Percentiles rank a stretch among this genome's conserved stretches.
Conservation (phyloP, 2,797 vertebrate species). For the Galaxias olidus region DNA sequence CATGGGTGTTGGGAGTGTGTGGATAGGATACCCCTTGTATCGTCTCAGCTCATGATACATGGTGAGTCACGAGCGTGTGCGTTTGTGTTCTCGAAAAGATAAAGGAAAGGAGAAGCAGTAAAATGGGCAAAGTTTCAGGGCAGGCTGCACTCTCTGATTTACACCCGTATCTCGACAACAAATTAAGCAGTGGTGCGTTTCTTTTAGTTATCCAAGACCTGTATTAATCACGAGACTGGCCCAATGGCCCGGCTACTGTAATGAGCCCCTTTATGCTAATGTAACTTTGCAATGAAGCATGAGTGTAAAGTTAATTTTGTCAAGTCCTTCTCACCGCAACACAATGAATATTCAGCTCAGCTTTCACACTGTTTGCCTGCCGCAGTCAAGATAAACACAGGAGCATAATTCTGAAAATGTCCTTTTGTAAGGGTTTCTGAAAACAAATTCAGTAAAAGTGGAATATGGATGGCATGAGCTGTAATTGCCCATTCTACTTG, state of each 20-base stretch:
- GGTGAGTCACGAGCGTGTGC: neutral
- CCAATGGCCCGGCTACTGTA: constrained; percentile 66
- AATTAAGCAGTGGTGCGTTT: constrained; percentile 69
- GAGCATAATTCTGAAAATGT: constrained; percentile 38
- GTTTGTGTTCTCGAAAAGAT: constrained; percentile 1
- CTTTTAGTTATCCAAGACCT: constrained; percentile 27
- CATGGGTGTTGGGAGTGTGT: neutral
- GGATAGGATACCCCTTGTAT: constrained; percentile 10
- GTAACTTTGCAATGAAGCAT: constrained; percentile 50
- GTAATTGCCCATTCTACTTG: constrained; percentile 55
- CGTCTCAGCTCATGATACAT: neutral
- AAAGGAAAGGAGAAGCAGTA: constrained; percentile 48
- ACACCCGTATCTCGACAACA: constrained; percentile 72
- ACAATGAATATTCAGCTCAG: constrained; percentile 42
- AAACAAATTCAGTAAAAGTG: constrained; percentile 39
- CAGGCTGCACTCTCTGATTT: constrained; percentile 72
- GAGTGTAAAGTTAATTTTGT: constrained; percentile 53
- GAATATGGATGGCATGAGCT: constrained; percentile 33
- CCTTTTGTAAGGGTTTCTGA: constrained; percentile 36
- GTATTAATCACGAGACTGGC: constrained; percentile 65
- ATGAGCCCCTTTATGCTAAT: constrained; percentile 68
- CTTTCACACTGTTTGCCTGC: constrained; percentile 31
- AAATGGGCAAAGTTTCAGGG: constrained; percentile 70
- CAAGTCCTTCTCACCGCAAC: constrained; percentile 25
- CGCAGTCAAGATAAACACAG: constrained; percentile 43